Percentiles rank a stretch among this genome's conserved stretches.
Evolutionary conservation across 2,888 invertebrate species (phyloP).

Genomic region (Acrobasis suavella): DNA sequence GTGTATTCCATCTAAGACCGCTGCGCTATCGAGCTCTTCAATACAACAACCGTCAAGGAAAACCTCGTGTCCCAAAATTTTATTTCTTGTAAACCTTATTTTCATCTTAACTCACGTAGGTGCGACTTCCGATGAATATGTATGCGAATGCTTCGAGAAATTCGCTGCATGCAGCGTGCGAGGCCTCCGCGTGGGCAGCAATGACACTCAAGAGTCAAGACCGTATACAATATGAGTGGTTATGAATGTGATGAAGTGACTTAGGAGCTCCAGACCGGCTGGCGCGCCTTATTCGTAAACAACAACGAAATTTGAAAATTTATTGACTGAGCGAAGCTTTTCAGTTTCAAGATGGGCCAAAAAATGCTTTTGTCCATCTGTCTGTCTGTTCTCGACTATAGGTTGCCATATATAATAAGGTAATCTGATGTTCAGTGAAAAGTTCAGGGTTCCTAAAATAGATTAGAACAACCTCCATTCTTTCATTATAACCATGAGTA

Average conservation of each 20-base stretch:
- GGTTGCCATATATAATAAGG: too few species aligned
- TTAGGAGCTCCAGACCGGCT: slow-evolving; percentile 1
- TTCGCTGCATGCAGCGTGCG: slow-evolving; percentile 7
- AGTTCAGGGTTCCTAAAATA: too few species aligned
- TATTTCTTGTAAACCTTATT: background rate
- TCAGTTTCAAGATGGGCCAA: too few species aligned
- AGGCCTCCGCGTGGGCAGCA: slow-evolving; percentile 19
- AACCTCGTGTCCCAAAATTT: background rate
- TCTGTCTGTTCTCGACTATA: too few species aligned
- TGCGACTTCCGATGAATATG: slow-evolving; percentile 16
- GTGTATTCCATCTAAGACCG: too few species aligned
- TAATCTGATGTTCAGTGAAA: too few species aligned
- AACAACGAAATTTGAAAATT: background rate
- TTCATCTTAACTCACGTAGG: background rate
- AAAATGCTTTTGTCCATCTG: too few species aligned
- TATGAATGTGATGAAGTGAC: background rate
- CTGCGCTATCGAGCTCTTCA: too few species aligned
- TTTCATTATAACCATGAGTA: too few species aligned
- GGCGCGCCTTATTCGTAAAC: background rate
- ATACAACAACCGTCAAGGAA: background rate
- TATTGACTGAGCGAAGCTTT: too few species aligned
- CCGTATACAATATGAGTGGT: background rate
- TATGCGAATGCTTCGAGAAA: slow-evolving; percentile 17
- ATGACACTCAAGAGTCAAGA: slow-evolving; percentile 19
- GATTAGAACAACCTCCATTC: too few species aligned